Base-by-base conservation (phyloP, 2,797 vertebrate species). In the Limosa lapponica region DNA sequence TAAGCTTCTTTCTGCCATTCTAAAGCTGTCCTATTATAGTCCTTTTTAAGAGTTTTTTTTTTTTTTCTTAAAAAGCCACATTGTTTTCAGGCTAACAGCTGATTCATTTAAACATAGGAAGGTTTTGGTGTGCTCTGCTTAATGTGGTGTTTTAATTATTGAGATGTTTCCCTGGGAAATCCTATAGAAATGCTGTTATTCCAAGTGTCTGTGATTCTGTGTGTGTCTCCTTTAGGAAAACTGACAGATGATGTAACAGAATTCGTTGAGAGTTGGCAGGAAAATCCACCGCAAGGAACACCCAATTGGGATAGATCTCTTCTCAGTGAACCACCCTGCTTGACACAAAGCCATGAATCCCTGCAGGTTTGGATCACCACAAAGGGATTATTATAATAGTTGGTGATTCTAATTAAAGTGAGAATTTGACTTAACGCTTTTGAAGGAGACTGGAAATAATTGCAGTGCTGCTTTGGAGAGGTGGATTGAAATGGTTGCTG, bases 221-320 rank as follows among this genome's bases (percentile, higher is more conserved):
- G 44, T 92, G n/a, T 93, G 9, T 66, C 54, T 79, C 87, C 44
- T 78, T 58, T 87, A 99, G 99, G 99, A 81, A 98, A 99, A 91
- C 95, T 99, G 95, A 99, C 99, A 8, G 98, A 99, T 2, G 98
- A 99, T 22, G 93, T 99, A 73, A 98, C 98, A 75, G 98, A 99
- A 96, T 99, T 99, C 11, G 99, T 98, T 65, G 99, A 99, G 89
- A 99, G 99, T 85, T 99, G 99, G 99, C 97, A 98, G 91, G 99
- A 99, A 96, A 97, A 97, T 32, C 92, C 97, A 69, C 99, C 99
- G 4, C 97, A 98, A 37, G 96, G 98, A 90, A 37, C 96, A 37
- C 83, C 48, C 5, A 96, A 95, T 36, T 96, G 98, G 73, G 84
- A 77, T 27, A 97, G 98, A 48, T 91, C 98, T 13, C 95, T 98